A percentile compares a stretch with the other conserved stretches of the same genome.
These are phyloP conservation scores for Cylas formicarius DNA, from an alignment of 1,140 invertebrate species.

Conservation along the genomic window DNA sequence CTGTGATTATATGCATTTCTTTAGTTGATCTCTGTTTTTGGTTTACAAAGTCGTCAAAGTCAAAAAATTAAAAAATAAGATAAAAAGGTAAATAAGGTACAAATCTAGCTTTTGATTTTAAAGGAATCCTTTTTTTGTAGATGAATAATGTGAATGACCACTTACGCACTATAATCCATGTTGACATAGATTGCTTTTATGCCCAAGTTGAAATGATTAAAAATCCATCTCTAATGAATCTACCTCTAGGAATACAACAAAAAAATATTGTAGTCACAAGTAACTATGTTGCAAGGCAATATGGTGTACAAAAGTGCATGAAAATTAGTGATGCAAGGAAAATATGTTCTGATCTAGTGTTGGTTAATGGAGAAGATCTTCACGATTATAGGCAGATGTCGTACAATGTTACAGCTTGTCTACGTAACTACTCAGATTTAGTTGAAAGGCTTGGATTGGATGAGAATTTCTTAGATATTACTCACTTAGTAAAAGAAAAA, in stretches of 20 bases:
- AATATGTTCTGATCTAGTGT: constrained; percentile 58
- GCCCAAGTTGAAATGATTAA: constrained; percentile 73
- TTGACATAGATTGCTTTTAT: constrained; percentile 76
- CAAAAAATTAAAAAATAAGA: too few relatives aligned
- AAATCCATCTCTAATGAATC: constrained; percentile 54
- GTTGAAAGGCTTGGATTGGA: constrained; percentile 75
- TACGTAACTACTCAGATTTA: constrained; percentile 58
- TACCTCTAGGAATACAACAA: constrained; percentile 70
- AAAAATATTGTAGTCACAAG: constrained; percentile 73
- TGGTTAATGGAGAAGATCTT: constrained; percentile 70
- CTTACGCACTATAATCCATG: constrained; percentile 60
- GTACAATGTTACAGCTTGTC: constrained; percentile 56
- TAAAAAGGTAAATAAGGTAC: too few relatives aligned
- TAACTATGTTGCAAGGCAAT: constrained; percentile 67
- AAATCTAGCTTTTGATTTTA: too few relatives aligned
- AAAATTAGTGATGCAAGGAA: constrained; percentile 57
- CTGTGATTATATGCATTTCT: too few relatives aligned
- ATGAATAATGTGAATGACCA: constrained; percentile 42
- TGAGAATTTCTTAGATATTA: constrained; percentile 72
- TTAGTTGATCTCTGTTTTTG: too few relatives aligned
- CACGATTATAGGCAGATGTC: constrained; percentile 65
- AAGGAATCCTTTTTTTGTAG: too few relatives aligned
- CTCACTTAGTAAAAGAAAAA: constrained; percentile 54
- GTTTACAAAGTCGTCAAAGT: too few relatives aligned
- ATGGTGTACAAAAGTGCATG: constrained; percentile 68